Evolutionary conservation across 2,888 invertebrate species (phyloP).

Genomic region (Pediacus dermestoides): DNA sequence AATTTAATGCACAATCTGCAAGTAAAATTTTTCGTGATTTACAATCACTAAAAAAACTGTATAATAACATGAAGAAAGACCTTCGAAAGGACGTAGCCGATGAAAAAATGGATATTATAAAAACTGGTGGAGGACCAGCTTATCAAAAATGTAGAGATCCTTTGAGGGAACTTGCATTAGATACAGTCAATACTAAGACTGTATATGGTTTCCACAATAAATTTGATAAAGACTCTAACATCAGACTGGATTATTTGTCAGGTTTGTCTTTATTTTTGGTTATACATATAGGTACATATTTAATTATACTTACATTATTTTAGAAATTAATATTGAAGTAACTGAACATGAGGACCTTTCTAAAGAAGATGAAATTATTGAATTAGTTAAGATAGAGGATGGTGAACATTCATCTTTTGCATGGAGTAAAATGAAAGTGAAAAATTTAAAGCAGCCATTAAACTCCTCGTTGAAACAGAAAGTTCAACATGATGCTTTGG

Average conservation of each 20-base stretch:
- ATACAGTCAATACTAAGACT: neutral
- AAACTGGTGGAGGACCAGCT: neutral
- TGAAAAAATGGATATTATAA: constrained; percentile 1
- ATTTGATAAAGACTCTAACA: neutral
- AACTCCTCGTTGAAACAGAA: neutral
- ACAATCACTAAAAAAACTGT: neutral
- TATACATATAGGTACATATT: no score
- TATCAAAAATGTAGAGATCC: neutral
- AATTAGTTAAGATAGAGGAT: neutral
- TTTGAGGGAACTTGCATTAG: neutral
- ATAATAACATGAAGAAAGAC: neutral
- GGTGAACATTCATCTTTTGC: neutral
- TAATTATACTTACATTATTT: neutral
- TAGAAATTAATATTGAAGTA: neutral
- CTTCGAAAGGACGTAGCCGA: constrained; percentile 1
- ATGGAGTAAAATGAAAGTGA: constrained; percentile 1
- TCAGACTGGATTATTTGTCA: no score
- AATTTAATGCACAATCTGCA: neutral
- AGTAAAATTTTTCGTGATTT: neutral
- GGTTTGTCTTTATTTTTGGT: no score
- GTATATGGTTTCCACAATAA: neutral
- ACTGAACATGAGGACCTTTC: neutral
- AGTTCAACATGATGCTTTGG: neutral
- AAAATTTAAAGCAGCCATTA: neutral
- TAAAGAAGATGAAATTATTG: neutral